A percentile compares a stretch with the other conserved stretches of the same genome.
These are phyloP conservation scores for Heliconius nattereri DNA, from an alignment of 1,140 invertebrate genomes.

Conservation along the genomic window DNA sequence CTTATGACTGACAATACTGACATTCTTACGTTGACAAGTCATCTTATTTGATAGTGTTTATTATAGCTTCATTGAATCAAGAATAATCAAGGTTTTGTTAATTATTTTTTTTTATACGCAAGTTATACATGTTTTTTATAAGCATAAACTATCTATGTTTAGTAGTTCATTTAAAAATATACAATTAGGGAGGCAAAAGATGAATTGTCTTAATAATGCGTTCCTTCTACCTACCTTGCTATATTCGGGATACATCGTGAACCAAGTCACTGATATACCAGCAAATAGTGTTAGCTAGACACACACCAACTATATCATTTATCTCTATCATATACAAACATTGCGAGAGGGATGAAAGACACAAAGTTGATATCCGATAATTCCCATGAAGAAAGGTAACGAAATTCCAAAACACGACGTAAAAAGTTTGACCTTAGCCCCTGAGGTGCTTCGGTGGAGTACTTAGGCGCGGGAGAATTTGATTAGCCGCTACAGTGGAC, in stretches of 20 bases:
- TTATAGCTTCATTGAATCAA: no score
- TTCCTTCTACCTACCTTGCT: not conserved
- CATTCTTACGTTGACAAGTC: no score
- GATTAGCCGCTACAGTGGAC: constrained; percentile 40
- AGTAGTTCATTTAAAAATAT: no score
- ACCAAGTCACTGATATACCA: no score
- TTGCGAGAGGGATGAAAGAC: not conserved
- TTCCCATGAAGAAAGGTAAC: constrained; percentile 30
- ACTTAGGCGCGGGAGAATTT: constrained; percentile 48
- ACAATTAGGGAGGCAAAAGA: no score
- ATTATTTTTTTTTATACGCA: no score
- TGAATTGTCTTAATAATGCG: no score
- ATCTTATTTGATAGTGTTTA: no score
- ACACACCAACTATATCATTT: not conserved
- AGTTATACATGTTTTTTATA: no score
- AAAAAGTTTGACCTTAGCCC: constrained; percentile 34
- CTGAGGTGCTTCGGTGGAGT: constrained; percentile 13
- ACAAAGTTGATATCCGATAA: constrained; percentile 6
- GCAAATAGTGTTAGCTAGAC: not conserved
- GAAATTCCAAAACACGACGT: constrained; percentile 38
- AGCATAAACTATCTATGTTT: no score
- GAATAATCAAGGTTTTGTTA: no score
- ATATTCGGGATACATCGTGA: not conserved
- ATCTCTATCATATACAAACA: not conserved
- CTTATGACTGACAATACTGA: no score